phyloP scores from a whole-genome alignment of 2,797 vertebrate species.

The Esox lucius region DNA sequence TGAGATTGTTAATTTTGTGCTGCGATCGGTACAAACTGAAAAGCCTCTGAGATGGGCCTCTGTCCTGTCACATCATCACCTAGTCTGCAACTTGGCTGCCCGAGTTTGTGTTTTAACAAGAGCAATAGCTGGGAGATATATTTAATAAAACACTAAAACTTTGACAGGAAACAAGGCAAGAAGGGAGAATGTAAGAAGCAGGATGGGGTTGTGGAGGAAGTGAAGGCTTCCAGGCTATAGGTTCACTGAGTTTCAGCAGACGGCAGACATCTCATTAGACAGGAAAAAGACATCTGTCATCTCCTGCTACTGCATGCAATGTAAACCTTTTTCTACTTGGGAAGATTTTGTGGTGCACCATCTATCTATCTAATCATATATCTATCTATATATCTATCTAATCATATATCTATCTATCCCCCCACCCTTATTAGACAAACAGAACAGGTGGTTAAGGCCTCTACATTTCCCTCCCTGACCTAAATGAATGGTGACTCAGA shows the following conservation, averaged over 20 bases:
- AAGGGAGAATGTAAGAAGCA: conserved; percentile 11
- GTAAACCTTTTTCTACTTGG: background rate
- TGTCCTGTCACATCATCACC: background rate
- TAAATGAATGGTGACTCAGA: conserved; percentile 40
- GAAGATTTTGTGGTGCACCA: background rate
- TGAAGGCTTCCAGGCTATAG: conserved; percentile 4
- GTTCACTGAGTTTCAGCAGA: conserved; percentile 9
- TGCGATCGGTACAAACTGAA: conserved; percentile 5
- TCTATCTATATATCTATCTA: background rate
- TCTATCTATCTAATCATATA: background rate
- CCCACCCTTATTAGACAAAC: conserved; percentile 8
- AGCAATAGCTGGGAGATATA: conserved; percentile 7
- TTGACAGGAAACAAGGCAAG: conserved; percentile 1
- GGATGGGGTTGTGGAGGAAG: conserved; percentile 12
- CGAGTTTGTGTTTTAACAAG: background rate
- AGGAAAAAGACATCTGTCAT: background rate
- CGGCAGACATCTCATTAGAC: background rate
- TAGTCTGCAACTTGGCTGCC: conserved; percentile 19
- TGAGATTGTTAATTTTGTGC: conserved; percentile 34
- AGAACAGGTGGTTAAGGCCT: conserved; percentile 8
- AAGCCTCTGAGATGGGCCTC: background rate
- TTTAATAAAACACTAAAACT: background rate
- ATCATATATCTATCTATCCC: background rate
- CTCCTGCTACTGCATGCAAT: conserved; percentile 8
- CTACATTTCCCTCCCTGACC: conserved; percentile 30